Evolutionary conservation across 2,888 invertebrate genomes (phyloP).

Genomic region (Esperia sulphurella): DNA sequence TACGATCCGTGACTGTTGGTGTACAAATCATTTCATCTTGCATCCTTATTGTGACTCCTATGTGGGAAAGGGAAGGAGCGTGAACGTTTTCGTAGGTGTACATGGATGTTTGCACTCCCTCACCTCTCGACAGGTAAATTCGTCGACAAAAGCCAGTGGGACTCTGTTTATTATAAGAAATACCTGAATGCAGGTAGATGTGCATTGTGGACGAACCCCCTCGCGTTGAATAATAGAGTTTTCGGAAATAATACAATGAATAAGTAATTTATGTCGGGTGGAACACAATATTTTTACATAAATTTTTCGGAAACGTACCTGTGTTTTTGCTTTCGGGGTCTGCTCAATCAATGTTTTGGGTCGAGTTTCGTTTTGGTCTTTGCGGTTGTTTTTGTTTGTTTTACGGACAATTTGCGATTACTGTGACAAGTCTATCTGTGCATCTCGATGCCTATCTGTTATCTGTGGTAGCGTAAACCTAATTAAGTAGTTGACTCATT

Average conservation of each 20-base stretch:
- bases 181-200: conserved; percentile 68
- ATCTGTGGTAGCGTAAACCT: conserved; percentile 36
- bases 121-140: conserved; percentile 68
- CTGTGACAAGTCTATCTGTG: conserved; percentile 41
- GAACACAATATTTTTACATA: conserved; percentile 58
- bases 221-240: conserved; percentile 67
- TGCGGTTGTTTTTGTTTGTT: conserved; percentile 67
- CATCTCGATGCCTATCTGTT: conserved; percentile 30
- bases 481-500: conserved; percentile 62
- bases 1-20: conserved; percentile 61
- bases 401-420: conserved; percentile 70
- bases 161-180: conserved; percentile 67
- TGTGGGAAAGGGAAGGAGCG: conserved; percentile 16
- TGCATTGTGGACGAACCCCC: conserved; percentile 61
- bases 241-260: conserved; percentile 75
- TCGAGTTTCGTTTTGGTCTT: conserved; percentile 60
- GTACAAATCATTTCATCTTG: conserved; percentile 20
- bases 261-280: conserved; percentile 70
- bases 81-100: conserved; percentile 42
- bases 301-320: conserved; percentile 62
- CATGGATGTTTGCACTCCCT: conserved; percentile 63
- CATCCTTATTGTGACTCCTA: conserved; percentile 20
- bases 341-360: conserved; percentile 48
- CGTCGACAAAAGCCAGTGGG: conserved; percentile 64
- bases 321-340: conserved; percentile 36